Percentiles rank a stretch among this genome's conserved stretches.
These are phyloP conservation scores for Lasioglossum vierecki DNA, from an alignment of 2,888 invertebrate genomes.

Conservation along the genomic window DNA sequence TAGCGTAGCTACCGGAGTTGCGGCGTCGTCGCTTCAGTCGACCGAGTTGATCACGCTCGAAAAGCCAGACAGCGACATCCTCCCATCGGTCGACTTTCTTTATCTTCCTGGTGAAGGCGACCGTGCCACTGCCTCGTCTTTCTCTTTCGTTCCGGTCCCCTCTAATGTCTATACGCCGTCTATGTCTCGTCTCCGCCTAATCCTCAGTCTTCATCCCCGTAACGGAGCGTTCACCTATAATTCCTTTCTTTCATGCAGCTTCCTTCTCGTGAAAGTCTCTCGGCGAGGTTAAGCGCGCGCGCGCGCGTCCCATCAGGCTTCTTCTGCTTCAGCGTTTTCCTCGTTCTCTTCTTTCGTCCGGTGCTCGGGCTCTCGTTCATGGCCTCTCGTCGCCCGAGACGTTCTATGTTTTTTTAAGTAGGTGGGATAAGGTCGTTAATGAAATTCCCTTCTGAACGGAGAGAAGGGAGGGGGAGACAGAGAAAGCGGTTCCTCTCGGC, in stretches of 20 bases:
- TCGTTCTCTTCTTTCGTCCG: conserved; percentile 28
- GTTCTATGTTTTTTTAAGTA: conserved; percentile 68
- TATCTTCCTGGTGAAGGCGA: conserved; percentile 4
- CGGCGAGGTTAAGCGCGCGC: conserved; percentile 44
- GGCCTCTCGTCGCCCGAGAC: conserved; percentile 42
- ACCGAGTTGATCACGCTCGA: conserved; percentile 71
- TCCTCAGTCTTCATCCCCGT: conserved; percentile 52
- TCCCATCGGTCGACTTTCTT: conserved; percentile 21
- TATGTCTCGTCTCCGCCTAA: conserved; percentile 44
- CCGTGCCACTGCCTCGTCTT: not conserved
- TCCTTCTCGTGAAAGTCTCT: conserved; percentile 42
- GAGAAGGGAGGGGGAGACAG: not conserved
- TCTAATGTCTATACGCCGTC: conserved; percentile 20
- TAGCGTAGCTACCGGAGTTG: conserved; percentile 44
- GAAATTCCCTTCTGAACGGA: conserved; percentile 65
- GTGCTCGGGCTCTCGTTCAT: conserved; percentile 22
- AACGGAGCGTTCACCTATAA: conserved; percentile 53
- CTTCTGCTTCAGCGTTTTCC: conserved; percentile 13
- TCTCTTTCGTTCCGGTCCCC: not conserved
- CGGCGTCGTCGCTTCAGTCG: conserved; percentile 57
- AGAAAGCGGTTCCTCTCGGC: conserved; percentile 42
- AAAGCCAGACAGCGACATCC: conserved; percentile 64
- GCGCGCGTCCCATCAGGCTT: conserved; percentile 21
- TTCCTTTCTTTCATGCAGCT: conserved; percentile 56
- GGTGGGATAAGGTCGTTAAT: conserved; percentile 68